Evolutionary conservation across 2,888 invertebrate genomes (phyloP), one percentile per base, ranked within the genome.

Genomic region (Antheraea yamamai): DNA sequence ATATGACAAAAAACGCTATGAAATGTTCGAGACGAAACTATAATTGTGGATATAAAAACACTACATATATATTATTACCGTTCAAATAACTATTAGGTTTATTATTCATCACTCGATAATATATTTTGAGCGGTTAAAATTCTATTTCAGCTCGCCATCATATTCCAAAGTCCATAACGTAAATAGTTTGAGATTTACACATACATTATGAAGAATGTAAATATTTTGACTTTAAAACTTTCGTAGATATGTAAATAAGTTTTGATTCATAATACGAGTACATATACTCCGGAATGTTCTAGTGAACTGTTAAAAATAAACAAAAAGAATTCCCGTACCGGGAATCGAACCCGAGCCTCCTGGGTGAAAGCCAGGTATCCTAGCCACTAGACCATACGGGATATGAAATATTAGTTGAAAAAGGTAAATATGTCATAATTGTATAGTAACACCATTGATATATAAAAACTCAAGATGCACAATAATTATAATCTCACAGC

Each of bases 281-380:
- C 30, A 16, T 30, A 30, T 16, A 30, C 3, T 16, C 30, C 18
- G 16, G 16, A 66, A 20, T 30, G 16, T 26, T 35, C 12, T 39
- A 16, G 30, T 8, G 39, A 39, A 70, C 0, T 39, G 20, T 39
- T 12, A 39, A 16, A 26, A 30, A 30, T 6, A 26, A 66, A 66
- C 12, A 70, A 70, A 70, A 70, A 39, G n/a, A 2, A 35, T 95
- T 96, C 96, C 96, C 95, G 95, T 96, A 96, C 96, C 96, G 96
- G 96, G 96, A 96, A 96, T 96, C 96, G 96, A 96, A 96, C 96
- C 96, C 96, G 96, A 96, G 96, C 96, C 96, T 96, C 96, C 96
- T 96, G 96, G 96, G 96, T 96, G 96, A 96, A 95, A 96, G 96
- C 96, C 96, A 96, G 96, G 96, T 96, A 96, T 96, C 96, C 96